phyloP scores from a whole-genome alignment of 2,888 invertebrate genomes.

The Ferrisia virgata region DNA sequence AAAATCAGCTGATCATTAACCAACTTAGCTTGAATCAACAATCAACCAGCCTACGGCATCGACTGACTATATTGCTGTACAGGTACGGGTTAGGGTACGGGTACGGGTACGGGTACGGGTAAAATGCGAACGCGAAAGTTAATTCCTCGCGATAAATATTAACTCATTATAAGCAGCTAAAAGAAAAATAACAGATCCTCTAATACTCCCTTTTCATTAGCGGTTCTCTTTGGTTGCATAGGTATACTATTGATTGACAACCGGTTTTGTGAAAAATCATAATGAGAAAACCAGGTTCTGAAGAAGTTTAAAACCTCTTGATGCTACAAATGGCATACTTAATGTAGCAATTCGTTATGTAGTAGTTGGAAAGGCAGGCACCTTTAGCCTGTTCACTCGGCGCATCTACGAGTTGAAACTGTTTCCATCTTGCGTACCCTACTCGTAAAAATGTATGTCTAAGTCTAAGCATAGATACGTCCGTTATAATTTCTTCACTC shows the following conservation, averaged over 20 bases:
- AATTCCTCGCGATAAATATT: constrained; percentile 23
- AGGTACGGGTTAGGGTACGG: neutral
- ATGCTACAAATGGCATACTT: constrained; percentile 36
- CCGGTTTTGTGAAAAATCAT: constrained; percentile 38
- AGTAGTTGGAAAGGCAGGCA: constrained; percentile 14
- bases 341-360: constrained; percentile 30
- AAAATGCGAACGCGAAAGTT: neutral
- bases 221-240: neutral
- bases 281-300: constrained; percentile 33
- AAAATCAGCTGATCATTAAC: neutral
- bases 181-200: constrained; percentile 4
- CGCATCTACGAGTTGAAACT: constrained; percentile 7
- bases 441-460: too few relatives aligned
- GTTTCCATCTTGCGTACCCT: neutral
- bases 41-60: neutral
- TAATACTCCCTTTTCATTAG: constrained; percentile 27
- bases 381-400: neutral
- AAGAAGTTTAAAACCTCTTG: constrained; percentile 29
- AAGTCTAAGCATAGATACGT: neutral
- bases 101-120: neutral
- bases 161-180: constrained; percentile 7
- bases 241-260: constrained; percentile 40
- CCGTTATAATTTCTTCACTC: neutral
- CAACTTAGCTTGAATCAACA: neutral
- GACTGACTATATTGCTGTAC: neutral